phyloP scores from a whole-genome alignment of 2,888 invertebrate species.

The Melangyna quadrimaculata region DNA sequence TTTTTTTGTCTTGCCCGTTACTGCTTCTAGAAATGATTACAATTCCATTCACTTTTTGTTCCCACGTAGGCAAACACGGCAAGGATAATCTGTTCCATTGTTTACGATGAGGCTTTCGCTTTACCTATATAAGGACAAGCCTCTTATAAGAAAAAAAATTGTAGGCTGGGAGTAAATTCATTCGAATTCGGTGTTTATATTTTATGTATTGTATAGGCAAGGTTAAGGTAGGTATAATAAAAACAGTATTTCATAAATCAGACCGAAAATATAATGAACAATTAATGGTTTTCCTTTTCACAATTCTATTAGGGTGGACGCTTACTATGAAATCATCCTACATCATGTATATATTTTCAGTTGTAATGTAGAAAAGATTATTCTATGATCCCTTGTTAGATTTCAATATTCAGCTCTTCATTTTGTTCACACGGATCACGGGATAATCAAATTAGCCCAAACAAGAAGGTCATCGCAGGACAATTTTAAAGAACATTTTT shows the following conservation, averaged over 20 bases:
- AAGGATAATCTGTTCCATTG: constrained; percentile 15
- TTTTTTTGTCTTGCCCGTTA: background rate
- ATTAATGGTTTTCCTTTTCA: background rate
- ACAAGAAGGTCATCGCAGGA: too few species aligned
- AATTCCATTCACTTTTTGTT: background rate
- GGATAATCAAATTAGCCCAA: too few species aligned
- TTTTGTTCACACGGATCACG: too few species aligned
- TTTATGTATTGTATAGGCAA: background rate
- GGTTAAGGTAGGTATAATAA: background rate
- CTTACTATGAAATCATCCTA: background rate
- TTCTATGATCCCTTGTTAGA: too few species aligned
- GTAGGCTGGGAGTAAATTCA: background rate
- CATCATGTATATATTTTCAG: too few species aligned
- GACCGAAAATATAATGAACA: background rate
- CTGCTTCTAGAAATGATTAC: background rate
- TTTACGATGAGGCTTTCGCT: background rate
- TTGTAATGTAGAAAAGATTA: too few species aligned
- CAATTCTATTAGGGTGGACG: background rate
- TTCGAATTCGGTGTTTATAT: background rate
- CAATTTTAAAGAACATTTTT: too few species aligned
- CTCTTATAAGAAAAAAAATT: background rate
- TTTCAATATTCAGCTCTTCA: too few species aligned
- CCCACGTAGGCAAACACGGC: background rate
- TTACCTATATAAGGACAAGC: background rate
- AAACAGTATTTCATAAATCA: background rate